These are phyloP conservation scores for Pangasius macronema DNA, from an alignment of 2,797 vertebrate genomes.

Conservation along the genomic window DNA sequence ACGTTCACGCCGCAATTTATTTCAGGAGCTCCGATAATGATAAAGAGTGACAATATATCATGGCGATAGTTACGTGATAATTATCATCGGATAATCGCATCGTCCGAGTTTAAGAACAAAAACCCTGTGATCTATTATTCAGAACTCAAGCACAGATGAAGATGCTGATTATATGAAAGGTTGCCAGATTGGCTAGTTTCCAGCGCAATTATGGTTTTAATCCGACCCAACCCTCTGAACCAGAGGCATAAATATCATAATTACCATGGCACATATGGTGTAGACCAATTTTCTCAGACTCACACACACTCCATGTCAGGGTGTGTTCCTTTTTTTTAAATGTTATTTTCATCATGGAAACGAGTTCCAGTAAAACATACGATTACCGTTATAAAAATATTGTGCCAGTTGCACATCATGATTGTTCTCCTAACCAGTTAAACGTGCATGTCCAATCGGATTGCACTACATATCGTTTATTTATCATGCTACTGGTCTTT, in stretches of 20 bases:
- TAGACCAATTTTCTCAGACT: not conserved
- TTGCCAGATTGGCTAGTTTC: constrained; percentile 38
- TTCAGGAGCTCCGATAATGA: not conserved
- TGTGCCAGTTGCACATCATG: not conserved
- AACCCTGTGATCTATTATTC: constrained; percentile 19
- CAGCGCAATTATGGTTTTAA: not conserved
- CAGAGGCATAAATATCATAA: constrained; percentile 1
- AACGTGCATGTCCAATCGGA: not conserved
- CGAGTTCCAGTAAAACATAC: not conserved
- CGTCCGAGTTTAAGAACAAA: not conserved
- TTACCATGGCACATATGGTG: not conserved
- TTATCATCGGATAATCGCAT: not conserved
- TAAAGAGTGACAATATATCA: not conserved
- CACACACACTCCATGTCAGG: not conserved
- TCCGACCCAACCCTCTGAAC: not conserved
- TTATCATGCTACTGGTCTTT: not conserved
- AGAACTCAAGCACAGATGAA: constrained; percentile 10
- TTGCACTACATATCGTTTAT: not conserved
- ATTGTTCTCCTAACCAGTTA: not conserved
- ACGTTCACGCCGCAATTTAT: not conserved
- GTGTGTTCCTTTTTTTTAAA: not conserved
- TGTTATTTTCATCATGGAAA: not conserved
- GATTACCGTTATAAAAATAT: not conserved
- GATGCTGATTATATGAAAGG: constrained; percentile 23
- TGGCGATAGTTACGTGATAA: not conserved